Percentiles rank a stretch among this genome's conserved stretches.
Conservation (phyloP, 2,888 invertebrate genomes). For the Caenorhabditis sinica region DNA sequence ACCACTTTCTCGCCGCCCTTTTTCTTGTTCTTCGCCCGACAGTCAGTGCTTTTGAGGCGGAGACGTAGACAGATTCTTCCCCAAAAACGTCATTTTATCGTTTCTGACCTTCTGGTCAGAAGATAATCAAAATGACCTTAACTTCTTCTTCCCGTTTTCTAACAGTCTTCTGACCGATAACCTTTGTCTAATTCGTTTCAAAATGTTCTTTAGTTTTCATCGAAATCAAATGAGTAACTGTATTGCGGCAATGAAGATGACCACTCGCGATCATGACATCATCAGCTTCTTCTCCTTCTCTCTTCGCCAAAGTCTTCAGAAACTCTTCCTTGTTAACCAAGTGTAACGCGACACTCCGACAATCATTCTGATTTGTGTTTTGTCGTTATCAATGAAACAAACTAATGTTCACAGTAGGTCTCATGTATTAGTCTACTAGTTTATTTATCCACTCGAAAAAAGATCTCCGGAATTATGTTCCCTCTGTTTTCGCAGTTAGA, state of each 20-base stretch:
- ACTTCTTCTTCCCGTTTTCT: slow-evolving; percentile 1
- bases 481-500: no score
- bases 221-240: slow-evolving; percentile 27
- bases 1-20: slow-evolving; percentile 56
- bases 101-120: slow-evolving; percentile 43
- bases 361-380: slow-evolving; percentile 51
- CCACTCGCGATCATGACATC: slow-evolving; percentile 59
- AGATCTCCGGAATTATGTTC: no score
- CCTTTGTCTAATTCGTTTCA: slow-evolving; percentile 25
- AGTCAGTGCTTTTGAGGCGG: slow-evolving; percentile 30
- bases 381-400: slow-evolving; percentile 24
- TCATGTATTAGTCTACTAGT: background rate
- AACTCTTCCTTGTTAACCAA: slow-evolving; percentile 27
- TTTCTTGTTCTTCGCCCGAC: slow-evolving; percentile 54
- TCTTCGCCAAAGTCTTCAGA: slow-evolving; percentile 46
- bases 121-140: slow-evolving; percentile 35
- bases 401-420: slow-evolving; percentile 20
- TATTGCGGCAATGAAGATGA: slow-evolving; percentile 19
- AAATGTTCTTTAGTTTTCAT: slow-evolving; percentile 36
- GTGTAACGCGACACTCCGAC: slow-evolving; percentile 27
- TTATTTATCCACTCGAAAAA: background rate
- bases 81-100: slow-evolving; percentile 42
- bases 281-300: slow-evolving; percentile 28
- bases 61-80: slow-evolving; percentile 34
- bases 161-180: slow-evolving; percentile 9